Conservation (phyloP, 2,113 vertebrate species). For the Lonchura striata region DNA sequence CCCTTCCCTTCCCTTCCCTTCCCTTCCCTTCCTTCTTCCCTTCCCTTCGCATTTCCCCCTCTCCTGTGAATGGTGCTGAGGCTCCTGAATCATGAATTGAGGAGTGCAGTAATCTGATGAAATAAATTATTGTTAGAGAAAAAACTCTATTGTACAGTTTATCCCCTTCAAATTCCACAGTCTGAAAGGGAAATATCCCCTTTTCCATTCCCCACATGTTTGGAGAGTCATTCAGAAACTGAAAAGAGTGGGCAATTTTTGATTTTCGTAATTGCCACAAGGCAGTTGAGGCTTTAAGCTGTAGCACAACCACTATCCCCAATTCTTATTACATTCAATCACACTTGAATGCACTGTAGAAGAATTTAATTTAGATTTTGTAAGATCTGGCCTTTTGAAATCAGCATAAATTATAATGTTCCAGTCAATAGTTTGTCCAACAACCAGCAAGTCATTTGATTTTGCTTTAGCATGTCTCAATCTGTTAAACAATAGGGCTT, state of each 20-base stretch:
- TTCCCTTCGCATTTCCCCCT: neutral
- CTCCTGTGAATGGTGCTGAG: neutral
- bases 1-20: too few relatives aligned
- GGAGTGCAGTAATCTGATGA: neutral
- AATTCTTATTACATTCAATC: neutral
- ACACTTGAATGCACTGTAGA: neutral
- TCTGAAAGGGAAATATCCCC: neutral
- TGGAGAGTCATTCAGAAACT: neutral
- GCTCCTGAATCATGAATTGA: neutral
- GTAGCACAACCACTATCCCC: neutral
- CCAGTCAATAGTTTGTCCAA: constrained; percentile 13
- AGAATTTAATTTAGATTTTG: constrained; percentile 11
- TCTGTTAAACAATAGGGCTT: constrained; percentile 31
- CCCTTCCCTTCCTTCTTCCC: neutral
- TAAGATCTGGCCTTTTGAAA: neutral
- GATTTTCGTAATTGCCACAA: neutral
- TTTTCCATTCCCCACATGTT: neutral
- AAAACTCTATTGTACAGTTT: neutral
- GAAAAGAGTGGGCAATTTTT: neutral
- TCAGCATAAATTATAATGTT: neutral
- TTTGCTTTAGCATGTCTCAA: constrained; percentile 20
- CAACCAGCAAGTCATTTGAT: constrained; percentile 9
- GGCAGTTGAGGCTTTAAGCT: neutral
- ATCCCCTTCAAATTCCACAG: neutral
- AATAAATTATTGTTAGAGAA: neutral